Conservation (phyloP, 2,797 vertebrate species). For the Pristis pectinata region DNA sequence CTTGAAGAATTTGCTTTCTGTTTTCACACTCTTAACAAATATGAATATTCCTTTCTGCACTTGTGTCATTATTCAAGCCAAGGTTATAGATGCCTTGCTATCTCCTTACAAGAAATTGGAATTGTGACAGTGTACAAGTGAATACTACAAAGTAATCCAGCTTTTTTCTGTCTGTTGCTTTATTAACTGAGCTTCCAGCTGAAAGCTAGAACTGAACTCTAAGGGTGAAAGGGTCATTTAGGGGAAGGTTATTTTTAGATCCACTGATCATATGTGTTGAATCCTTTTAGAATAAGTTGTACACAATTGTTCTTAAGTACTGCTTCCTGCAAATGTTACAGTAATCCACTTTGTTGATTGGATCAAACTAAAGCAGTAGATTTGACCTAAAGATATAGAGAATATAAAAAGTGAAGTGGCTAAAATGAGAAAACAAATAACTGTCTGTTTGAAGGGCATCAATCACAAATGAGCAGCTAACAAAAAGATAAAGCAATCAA, state of each 20-base stretch:
- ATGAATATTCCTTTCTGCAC: not conserved
- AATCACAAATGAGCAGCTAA: no score
- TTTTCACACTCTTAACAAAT: not conserved
- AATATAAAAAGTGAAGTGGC: not conserved
- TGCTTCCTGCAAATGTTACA: not conserved
- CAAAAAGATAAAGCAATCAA: not conserved
- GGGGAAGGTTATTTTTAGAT: not conserved
- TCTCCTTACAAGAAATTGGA: no score
- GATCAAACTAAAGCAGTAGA: not conserved
- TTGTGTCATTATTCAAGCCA: not conserved
- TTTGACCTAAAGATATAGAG: not conserved
- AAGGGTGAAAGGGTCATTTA: not conserved
- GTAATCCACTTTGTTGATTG: not conserved
- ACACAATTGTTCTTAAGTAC: not conserved
- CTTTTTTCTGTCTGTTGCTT: no score
- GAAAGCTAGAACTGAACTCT: not conserved
- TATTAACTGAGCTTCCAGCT: no score
- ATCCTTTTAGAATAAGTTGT: not conserved
- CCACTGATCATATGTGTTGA: not conserved
- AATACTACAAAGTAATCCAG: no score
- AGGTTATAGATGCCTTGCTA: not conserved
- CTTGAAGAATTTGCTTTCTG: not conserved
- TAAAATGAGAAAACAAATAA: not conserved
- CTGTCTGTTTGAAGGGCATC: no score
- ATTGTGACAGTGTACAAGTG: no score